Base-by-base conservation (phyloP, 1,140 invertebrate species). In the Batillaria attramentaria region DNA sequence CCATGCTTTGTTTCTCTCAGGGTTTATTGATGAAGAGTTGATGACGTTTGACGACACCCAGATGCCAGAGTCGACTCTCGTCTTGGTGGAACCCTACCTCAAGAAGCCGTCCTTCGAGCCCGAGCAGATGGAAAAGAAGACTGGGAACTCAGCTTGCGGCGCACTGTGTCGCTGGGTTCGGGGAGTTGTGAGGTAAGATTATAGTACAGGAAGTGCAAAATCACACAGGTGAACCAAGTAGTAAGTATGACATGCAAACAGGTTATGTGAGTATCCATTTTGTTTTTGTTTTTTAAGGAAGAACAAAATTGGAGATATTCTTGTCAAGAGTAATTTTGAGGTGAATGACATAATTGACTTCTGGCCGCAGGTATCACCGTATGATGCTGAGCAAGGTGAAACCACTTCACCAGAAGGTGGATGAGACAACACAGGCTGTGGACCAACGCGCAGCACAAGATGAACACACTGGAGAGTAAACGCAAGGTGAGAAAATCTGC, bases 381-480 rank as follows among this genome's bases (percentile, higher is more conserved):
- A 89, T 91, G 84, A 90, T 91, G 90, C 85, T 89, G 8, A 87
- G 88, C 24, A 90, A 89, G 69, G 90, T 91, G 3, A 90, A 90
- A 74, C 91, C 91, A 20, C 81, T 91, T 10, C 90, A 91, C 77
- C 84, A 89, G 72, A 91, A 91, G 76, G 89, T 91, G 2, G 88
- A 91, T 35, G 85, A 90, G 79, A 91, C 90, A 20, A 88, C 88
- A 57, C 80, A 86, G 66, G 86, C 87, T 37, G 89, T 91, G 10
- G 88, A 89, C 83, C n/a, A 89, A 88, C 79, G 90, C 89, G n/a
- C 90, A 91, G 79, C 87, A 90, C 76, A 88, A 87, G 76, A 89
- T 90, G 87, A 85, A 84, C 39, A 87, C 85, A 2, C 82, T 91
- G 43, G 89, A 90, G 66, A 87, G 86, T 72, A 91, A 91, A 81